These are phyloP conservation scores for Ivindomyrus marchei DNA, from an alignment of 2,113 vertebrate species.

Conservation along the genomic window DNA sequence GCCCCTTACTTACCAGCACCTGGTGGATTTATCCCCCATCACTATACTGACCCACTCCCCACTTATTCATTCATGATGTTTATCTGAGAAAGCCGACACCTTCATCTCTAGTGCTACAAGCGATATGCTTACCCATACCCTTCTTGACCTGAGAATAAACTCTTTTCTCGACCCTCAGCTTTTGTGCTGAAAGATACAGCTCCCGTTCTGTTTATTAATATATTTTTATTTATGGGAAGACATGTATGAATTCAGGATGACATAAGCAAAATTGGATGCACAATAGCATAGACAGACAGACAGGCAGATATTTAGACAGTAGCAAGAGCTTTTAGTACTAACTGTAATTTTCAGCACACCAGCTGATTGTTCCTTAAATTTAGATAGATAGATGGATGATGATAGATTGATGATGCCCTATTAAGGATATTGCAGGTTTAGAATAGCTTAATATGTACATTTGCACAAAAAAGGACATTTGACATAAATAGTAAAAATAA, in stretches of 20 bases:
- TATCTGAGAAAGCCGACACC: not conserved
- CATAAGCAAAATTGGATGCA: not conserved
- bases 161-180: not conserved
- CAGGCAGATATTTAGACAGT: not conserved
- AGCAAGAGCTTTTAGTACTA: not conserved
- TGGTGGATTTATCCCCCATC: not conserved
- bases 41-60: not conserved
- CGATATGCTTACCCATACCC: not conserved
- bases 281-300: not conserved
- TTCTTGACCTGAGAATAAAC: not conserved
- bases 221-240: not conserved
- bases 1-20: not conserved
- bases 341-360: not conserved
- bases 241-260: not conserved
- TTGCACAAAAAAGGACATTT: not conserved
- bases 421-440: not conserved
- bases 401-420: not conserved
- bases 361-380: not conserved
- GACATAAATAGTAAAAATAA: not conserved
- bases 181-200: not conserved
- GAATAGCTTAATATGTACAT: not conserved
- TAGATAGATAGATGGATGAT: not conserved
- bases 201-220: not conserved
- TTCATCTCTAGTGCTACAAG: not conserved
- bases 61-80: not conserved